These are phyloP conservation scores for Propithecus perrieri DNA, from an alignment of 2,797 vertebrate species.

Conservation along the genomic window DNA sequence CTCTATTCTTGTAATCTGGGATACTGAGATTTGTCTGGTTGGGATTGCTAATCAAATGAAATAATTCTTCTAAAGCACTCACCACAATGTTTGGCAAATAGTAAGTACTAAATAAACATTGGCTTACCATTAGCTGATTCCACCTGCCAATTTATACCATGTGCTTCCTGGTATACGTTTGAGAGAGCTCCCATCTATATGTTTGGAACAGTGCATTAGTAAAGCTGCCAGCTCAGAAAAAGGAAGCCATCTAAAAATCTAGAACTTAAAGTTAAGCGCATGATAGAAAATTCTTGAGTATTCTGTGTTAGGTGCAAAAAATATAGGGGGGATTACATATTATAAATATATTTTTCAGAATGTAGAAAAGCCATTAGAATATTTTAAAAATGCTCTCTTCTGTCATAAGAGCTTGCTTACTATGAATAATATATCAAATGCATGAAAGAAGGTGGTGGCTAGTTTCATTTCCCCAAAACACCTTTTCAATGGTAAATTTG, in stretches of 20 bases:
- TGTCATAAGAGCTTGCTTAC: neutral
- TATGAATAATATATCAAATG: conserved; percentile 27
- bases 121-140: neutral
- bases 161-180: neutral
- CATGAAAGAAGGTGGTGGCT: neutral
- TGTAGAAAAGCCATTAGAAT: neutral
- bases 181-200: neutral
- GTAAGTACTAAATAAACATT: conserved; percentile 14
- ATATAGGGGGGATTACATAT: neutral
- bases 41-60: conserved; percentile 24
- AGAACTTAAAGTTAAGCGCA: conserved; percentile 10
- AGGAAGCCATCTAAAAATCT: neutral
- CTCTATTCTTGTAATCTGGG: conserved; percentile 3
- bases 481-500: conserved; percentile 20
- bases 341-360: conserved; percentile 8
- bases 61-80: conserved; percentile 23
- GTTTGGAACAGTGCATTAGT: neutral
- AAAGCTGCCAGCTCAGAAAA: conserved; percentile 10
- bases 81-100: conserved; percentile 17
- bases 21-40: conserved; percentile 15
- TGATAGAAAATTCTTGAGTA: conserved; percentile 12
- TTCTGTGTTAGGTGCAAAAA: neutral
- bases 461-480: conserved; percentile 43
- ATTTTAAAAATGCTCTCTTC: conserved; percentile 29
- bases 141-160: neutral